A percentile compares a stretch with the other conserved stretches of the same genome.
Conservation (phyloP, 64 coral and sea anemone species). For the Actinia equina region DNA sequence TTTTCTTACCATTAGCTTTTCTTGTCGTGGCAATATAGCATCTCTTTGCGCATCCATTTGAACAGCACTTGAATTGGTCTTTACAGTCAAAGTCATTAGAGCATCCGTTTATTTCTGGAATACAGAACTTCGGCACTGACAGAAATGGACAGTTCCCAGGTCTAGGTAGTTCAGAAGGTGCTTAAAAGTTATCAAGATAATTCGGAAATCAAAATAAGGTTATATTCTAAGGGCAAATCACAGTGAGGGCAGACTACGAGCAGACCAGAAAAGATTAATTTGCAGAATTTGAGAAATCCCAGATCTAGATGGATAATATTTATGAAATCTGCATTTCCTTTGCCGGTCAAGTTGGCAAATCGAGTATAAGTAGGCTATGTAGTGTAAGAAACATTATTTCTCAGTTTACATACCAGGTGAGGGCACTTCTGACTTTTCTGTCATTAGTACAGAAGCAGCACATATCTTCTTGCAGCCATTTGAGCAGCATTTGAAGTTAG, state of each 20-base stretch:
- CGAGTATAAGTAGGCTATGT: no score
- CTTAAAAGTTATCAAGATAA: not conserved
- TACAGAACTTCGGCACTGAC: constrained; percentile 26
- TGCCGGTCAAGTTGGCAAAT: no score
- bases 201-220: not conserved
- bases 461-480: constrained; percentile 56
- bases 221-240: no score
- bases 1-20: constrained; percentile 14
- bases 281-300: no score
- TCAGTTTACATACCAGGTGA: not conserved
- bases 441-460: constrained; percentile 1
- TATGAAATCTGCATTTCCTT: no score
- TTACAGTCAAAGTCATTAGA: constrained; percentile 20
- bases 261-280: no score
- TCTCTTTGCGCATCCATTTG: constrained; percentile 35
- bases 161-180: not conserved
- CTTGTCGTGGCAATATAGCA: constrained; percentile 14
- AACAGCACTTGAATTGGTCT: constrained; percentile 45
- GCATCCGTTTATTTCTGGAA: not conserved
- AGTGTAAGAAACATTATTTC: no score
- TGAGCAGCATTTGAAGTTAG: constrained; percentile 50
- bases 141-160: constrained; percentile 40
- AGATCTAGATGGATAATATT: no score
- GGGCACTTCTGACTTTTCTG: not conserved
- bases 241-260: no score